Evolutionary conservation across 2,888 invertebrate species (phyloP).

Genomic region (Colletes collaris): DNA sequence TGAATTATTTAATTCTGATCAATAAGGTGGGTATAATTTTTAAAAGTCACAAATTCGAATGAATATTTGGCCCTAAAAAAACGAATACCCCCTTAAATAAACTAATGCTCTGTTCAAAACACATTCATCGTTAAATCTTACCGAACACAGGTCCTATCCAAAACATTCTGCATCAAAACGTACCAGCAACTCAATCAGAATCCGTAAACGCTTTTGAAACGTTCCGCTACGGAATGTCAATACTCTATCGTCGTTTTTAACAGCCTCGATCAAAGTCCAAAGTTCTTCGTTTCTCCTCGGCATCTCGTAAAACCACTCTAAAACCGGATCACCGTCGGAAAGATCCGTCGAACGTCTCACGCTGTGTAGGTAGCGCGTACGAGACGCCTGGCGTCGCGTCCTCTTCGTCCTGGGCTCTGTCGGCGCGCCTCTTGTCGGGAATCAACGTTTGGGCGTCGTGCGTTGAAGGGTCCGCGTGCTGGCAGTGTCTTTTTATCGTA

Average conservation of each 20-base stretch:
- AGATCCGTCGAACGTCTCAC: constrained; percentile 27
- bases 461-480: constrained; percentile 65
- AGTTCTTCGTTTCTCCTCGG: background rate
- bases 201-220: background rate
- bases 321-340: background rate
- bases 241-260: background rate
- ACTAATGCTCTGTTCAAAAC: too few relatives aligned
- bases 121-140: too few relatives aligned
- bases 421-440: constrained; percentile 12
- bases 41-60: too few relatives aligned
- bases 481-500: constrained; percentile 65
- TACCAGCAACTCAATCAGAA: too few relatives aligned
- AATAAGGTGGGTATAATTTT: too few relatives aligned
- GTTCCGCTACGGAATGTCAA: background rate
- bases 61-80: too few relatives aligned
- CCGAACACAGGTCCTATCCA: too few relatives aligned
- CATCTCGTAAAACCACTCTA: background rate
- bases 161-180: too few relatives aligned
- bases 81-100: too few relatives aligned
- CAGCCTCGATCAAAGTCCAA: background rate
- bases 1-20: too few relatives aligned
- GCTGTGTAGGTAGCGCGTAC: constrained; percentile 39
- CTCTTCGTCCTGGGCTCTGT: constrained; percentile 25
- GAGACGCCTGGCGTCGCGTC: constrained; percentile 22
- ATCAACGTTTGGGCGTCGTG: constrained; percentile 49